Conservation (phyloP, 2,888 invertebrate genomes). For the Pseudoips prasinana region DNA sequence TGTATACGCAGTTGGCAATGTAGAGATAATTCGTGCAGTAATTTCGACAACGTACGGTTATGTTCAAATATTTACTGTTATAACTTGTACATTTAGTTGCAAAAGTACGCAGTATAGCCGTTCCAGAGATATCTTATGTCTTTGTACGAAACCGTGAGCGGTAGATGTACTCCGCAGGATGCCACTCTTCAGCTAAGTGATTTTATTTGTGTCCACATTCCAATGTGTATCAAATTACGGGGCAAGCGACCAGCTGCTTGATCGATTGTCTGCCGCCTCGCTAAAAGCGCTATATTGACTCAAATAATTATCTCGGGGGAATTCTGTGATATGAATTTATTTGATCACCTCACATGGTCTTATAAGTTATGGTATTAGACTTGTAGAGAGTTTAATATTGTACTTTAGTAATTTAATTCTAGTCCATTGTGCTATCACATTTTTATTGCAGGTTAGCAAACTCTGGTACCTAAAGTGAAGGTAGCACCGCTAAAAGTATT, state of each 20-base stretch:
- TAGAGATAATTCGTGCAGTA: neutral
- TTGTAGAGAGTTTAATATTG: conserved; percentile 5
- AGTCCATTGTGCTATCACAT: conserved; percentile 1
- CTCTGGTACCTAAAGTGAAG: no score
- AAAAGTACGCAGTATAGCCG: conserved; percentile 9
- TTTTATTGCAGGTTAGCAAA: neutral
- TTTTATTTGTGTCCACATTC: conserved; percentile 81
- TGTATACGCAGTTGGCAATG: neutral
- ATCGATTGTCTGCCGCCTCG: conserved; percentile 64
- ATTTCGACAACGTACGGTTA: neutral
- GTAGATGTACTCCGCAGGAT: conserved; percentile 70
- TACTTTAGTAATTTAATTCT: no score
- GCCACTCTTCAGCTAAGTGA: conserved; percentile 78
- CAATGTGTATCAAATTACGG: conserved; percentile 79
- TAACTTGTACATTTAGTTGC: neutral
- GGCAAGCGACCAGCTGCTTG: conserved; percentile 71
- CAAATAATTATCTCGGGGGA: conserved; percentile 50
- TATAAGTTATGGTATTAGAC: conserved; percentile 11
- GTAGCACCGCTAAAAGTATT: no score
- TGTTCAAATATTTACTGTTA: neutral
- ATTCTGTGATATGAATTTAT: conserved; percentile 26
- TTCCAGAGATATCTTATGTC: conserved; percentile 35
- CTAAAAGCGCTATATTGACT: conserved; percentile 67
- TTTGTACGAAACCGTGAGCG: conserved; percentile 47
- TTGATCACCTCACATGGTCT: conserved; percentile 13